Conservation (phyloP, 2,113 vertebrate species). For the Gambusia affinis region DNA sequence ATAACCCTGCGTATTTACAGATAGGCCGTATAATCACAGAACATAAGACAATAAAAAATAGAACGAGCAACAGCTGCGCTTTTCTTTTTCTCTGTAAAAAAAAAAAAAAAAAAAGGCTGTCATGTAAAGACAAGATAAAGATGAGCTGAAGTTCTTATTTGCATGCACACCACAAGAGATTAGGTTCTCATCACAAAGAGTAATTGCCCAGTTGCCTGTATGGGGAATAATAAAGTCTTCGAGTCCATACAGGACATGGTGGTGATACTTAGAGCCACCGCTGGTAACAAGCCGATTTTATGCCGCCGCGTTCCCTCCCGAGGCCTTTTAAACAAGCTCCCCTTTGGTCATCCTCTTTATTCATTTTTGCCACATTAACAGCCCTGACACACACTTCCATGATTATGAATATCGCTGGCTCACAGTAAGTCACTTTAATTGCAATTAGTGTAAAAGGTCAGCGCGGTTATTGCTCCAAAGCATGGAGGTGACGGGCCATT, state of each 20-base stretch:
- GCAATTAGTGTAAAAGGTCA: slow-evolving; percentile 74
- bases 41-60: slow-evolving; percentile 11
- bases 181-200: slow-evolving; percentile 38
- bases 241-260: slow-evolving; percentile 32
- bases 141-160: slow-evolving; percentile 67
- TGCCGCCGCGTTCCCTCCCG: slow-evolving; percentile 55
- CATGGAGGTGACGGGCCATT: slow-evolving; percentile 41
- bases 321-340: slow-evolving; percentile 38
- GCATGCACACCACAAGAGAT: slow-evolving; percentile 49
- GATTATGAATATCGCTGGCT: slow-evolving; percentile 57
- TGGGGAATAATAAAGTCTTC: slow-evolving; percentile 51
- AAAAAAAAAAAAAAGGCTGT: slow-evolving; percentile 20
- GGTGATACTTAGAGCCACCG: slow-evolving; percentile 30
- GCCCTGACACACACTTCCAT: slow-evolving; percentile 50
- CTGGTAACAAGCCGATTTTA: slow-evolving; percentile 68
- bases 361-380: slow-evolving; percentile 66
- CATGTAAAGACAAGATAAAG: slow-evolving; percentile 4
- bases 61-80: slow-evolving; percentile 5
- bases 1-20: slow-evolving; percentile 18
- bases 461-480: slow-evolving; percentile 34
- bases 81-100: not conserved
- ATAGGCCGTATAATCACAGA: slow-evolving; percentile 1
- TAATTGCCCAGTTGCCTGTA: slow-evolving; percentile 46
- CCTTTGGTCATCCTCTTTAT: slow-evolving; percentile 54
- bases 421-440: slow-evolving; percentile 64